Base-by-base conservation (phyloP, 1,140 invertebrate genomes). In the Pseudachorutes palmiensis region DNA sequence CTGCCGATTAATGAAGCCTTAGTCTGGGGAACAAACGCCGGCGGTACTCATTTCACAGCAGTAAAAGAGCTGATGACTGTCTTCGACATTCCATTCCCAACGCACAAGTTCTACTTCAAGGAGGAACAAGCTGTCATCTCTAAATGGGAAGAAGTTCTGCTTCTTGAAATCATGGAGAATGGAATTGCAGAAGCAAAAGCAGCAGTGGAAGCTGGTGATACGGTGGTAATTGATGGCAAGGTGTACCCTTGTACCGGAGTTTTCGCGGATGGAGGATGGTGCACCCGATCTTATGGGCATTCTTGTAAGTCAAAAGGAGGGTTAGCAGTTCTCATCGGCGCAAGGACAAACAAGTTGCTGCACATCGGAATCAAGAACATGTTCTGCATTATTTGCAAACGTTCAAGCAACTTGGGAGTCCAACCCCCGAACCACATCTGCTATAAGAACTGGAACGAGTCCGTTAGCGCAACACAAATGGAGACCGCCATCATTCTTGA, bases 401-500 rank as follows among this genome's bases (percentile, higher is more conserved):
- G 28, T 16, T 22, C 45, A 16, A 28, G 19, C 28, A 57, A 36
- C 2, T 29, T 62, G 67, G 31, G 58, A 16, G 59, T n/a, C 41
- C 64, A 69, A 3, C 12, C 51, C 9, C 67, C 63, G 24, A 32
- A 59, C 28, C 77, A 75, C 64, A 58, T 29, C 41, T 77, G 75
- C 63, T 76, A 41, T 64, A 75, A 69, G 69, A 78, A 79, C 66
- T 80, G 74, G 73, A 61, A 36, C 2, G 73, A 72, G 3, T 29
- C 3, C 9, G 26, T 32, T 30, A 65, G 71, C 55, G 79, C 79
- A 0, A 76, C 77, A 1, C 70, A 70, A 5, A 82, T 82, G 80
- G 79, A 82, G 70, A 62, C 75, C 24, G 74, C 76, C 58, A 76
- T 77, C 19, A 76, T 82, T 24, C 64, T 77, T 16, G 75, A 80